A percentile compares a stretch with the other conserved stretches of the same genome.
Evolutionary conservation across 2,888 invertebrate species (phyloP).

Genomic region (Archips crataeganus): DNA sequence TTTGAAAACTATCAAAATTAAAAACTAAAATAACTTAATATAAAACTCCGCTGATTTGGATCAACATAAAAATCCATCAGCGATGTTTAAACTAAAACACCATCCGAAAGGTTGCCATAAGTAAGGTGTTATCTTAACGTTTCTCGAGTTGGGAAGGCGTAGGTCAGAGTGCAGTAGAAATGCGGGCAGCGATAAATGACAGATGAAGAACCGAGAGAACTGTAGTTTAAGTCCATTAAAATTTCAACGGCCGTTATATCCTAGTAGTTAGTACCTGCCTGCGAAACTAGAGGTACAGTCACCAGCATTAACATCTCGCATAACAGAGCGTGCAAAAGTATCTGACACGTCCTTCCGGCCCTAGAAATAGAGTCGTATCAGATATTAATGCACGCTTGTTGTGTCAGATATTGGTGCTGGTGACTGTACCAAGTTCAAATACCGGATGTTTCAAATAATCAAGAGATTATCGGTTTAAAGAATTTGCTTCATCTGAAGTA

Average conservation of each 20-base stretch:
- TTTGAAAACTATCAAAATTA: neutral
- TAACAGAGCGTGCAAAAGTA: too few species aligned
- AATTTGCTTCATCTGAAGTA: too few species aligned
- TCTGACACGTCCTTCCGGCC: too few species aligned
- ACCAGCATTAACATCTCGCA: too few species aligned
- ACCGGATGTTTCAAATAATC: too few species aligned
- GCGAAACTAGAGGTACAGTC: too few species aligned
- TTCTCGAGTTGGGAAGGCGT: slow-evolving; percentile 56
- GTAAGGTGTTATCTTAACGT: slow-evolving; percentile 73
- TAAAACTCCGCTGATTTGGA: slow-evolving; percentile 6
- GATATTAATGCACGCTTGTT: too few species aligned
- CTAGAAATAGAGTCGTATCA: too few species aligned
- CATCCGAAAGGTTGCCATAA: slow-evolving; percentile 53
- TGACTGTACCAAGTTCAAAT: too few species aligned
- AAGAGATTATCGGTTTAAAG: too few species aligned
- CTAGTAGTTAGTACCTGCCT: too few species aligned
- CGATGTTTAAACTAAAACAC: slow-evolving; percentile 47
- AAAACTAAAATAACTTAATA: neutral
- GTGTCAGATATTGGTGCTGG: too few species aligned
- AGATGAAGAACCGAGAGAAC: neutral
- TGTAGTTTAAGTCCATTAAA: neutral
- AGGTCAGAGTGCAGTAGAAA: slow-evolving; percentile 43
- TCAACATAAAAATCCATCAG: slow-evolving; percentile 19
- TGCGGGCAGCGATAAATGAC: slow-evolving; percentile 48
- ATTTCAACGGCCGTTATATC: neutral